Evolutionary conservation across 1,140 invertebrate species (phyloP), one percentile per base, ranked within the genome.

Genomic region (Piezodorus guildinii): DNA sequence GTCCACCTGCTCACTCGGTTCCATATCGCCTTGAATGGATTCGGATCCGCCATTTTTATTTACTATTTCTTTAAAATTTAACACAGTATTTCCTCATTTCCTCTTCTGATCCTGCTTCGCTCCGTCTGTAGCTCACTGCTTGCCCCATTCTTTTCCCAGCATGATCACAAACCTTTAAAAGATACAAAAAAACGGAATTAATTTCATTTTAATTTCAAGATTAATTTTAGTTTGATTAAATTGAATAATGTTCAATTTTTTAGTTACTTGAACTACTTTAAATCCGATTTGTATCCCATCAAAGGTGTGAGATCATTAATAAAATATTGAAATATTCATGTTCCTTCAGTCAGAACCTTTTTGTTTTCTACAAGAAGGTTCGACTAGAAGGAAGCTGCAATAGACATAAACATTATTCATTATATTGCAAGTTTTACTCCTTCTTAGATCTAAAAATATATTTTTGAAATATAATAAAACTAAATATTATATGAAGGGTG

Each of bases 1-100:
- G 74, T 72, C 65, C 72, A 70, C 30, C 69, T 68, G 66, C 70
- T 69, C 67, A 75, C 70, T 67, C 71, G 70, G 71, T 70, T 67
- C 70, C 68, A 72, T 67, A 68, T 72, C 68, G 73, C 62, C 49
- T 61, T 65, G 8, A 70, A 59, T 17, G 68, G 62, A 21, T 69
- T 67, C 19, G 62, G 51, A 8, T 60, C 43, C 58, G 64, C 30
- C 64, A 49, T 67, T 64, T 56, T 58, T 61, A 64, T 16, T 16
- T 39, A 21, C 19, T 60, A 21, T 25, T 39, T 63, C 46, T 46
- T 27, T 17, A 5, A 39, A 1, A 45, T 25, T 15, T 45, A 21
- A 1, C 34, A 14, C 44, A 43, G 30, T n/a, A 25, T 4, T 39
- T 34, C 16, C 25, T 45, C 62, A 39, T 59, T 34, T 61, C 52